phyloP scores from a whole-genome alignment of 2,797 vertebrate genomes.

The Coluber constrictor region DNA sequence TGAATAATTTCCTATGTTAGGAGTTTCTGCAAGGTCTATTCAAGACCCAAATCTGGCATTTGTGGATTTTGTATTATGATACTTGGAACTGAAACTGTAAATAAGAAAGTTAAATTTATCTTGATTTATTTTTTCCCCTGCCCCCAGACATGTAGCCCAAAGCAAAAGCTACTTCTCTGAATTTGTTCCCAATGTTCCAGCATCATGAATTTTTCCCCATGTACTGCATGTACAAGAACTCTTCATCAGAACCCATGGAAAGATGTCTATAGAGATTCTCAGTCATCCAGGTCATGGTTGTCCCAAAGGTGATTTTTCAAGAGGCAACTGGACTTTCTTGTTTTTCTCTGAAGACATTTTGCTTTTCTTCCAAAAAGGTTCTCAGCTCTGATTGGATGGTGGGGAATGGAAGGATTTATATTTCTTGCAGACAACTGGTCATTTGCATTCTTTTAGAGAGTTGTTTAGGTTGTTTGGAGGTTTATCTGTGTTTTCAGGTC shows the following conservation, averaged over 20 bases:
- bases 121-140: not conserved
- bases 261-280: not conserved
- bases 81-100: not conserved
- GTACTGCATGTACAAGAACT: not conserved
- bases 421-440: no score
- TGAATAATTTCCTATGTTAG: not conserved
- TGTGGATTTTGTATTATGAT: not conserved
- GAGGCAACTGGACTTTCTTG: no score
- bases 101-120: not conserved
- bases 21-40: not conserved
- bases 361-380: no score
- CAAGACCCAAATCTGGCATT: not conserved
- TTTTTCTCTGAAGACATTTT: no score
- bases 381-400: no score
- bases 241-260: not conserved
- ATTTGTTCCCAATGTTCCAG: not conserved
- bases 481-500: no score
- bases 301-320: no score
- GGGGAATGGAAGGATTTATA: no score
- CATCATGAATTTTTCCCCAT: not conserved
- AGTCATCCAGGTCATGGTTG: no score
- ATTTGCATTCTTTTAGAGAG: no score
- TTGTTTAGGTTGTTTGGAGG: no score
- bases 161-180: not conserved
- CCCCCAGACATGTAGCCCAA: not conserved